phyloP scores from a whole-genome alignment of 2,888 invertebrate genomes.

The Epinotia demarniana region DNA sequence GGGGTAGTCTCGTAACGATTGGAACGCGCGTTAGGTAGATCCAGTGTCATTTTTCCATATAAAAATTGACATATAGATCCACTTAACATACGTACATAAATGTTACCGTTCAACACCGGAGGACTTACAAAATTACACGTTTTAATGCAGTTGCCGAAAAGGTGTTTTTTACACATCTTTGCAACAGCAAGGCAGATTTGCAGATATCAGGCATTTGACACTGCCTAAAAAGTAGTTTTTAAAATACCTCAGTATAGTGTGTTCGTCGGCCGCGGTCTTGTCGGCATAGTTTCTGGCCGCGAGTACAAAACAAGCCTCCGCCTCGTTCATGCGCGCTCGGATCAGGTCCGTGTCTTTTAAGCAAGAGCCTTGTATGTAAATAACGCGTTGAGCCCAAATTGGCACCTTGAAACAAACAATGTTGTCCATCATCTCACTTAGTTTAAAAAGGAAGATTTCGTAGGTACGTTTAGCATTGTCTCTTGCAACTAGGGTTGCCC shows the following conservation, averaged over 20 bases:
- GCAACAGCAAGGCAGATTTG: no score
- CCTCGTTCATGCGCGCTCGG: slow-evolving; percentile 98
- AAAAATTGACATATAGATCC: no score
- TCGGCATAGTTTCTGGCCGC: slow-evolving; percentile 98
- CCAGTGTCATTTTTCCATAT: no score
- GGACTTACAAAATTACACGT: no score
- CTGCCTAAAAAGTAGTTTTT: no score
- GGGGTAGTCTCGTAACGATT: no score
- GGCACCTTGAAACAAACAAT: slow-evolving; percentile 87
- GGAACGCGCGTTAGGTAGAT: no score
- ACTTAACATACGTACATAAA: no score
- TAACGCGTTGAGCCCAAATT: slow-evolving; percentile 98
- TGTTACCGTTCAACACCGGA: no score
- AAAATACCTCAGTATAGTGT: slow-evolving; percentile 86
- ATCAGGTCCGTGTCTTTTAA: slow-evolving; percentile 98
- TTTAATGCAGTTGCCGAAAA: no score
- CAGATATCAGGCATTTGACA: no score
- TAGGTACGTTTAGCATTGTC: not conserved
- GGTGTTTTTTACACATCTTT: not conserved
- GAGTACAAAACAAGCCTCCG: slow-evolving; percentile 98
- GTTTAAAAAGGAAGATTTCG: not conserved
- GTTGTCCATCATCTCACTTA: not conserved
- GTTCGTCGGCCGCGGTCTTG: slow-evolving; percentile 96
- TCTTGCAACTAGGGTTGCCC: no score
- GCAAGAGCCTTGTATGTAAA: slow-evolving; percentile 98